phyloP scores from a whole-genome alignment of 2,113 vertebrate species.

The western clawed frog (Xenopus tropicalis) region DNA sequence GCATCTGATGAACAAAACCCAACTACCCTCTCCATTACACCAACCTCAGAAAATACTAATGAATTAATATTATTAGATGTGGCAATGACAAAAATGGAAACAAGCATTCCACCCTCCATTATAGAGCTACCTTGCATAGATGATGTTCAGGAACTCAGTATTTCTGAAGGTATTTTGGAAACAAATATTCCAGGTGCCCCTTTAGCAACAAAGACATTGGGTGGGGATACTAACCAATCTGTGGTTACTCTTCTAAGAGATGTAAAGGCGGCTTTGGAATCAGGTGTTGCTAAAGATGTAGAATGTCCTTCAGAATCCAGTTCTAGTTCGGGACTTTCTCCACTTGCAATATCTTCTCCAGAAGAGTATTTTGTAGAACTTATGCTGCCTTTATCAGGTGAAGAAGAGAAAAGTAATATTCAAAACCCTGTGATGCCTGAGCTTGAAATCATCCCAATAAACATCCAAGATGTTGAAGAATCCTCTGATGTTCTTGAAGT shows the following conservation, averaged over 20 bases:
- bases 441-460: background rate
- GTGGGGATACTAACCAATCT: constrained; percentile 43
- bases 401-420: background rate
- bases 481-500: background rate
- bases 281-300: background rate
- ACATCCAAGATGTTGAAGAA: background rate
- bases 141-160: background rate
- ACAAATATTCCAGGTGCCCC: background rate
- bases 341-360: constrained; percentile 47
- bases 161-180: background rate
- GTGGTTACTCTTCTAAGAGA: constrained; percentile 48
- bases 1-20: background rate
- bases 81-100: background rate
- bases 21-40: too few species aligned
- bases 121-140: constrained; percentile 46
- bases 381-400: background rate
- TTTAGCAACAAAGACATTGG: background rate
- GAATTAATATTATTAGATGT: background rate
- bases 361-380: background rate
- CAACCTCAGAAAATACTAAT: background rate
- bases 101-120: background rate
- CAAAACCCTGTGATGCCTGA: background rate
- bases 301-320: background rate
- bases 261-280: constrained; percentile 40
- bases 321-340: constrained; percentile 29